These are phyloP conservation scores for Thecophora atra DNA, from an alignment of 2,888 invertebrate species.

Conservation along the genomic window DNA sequence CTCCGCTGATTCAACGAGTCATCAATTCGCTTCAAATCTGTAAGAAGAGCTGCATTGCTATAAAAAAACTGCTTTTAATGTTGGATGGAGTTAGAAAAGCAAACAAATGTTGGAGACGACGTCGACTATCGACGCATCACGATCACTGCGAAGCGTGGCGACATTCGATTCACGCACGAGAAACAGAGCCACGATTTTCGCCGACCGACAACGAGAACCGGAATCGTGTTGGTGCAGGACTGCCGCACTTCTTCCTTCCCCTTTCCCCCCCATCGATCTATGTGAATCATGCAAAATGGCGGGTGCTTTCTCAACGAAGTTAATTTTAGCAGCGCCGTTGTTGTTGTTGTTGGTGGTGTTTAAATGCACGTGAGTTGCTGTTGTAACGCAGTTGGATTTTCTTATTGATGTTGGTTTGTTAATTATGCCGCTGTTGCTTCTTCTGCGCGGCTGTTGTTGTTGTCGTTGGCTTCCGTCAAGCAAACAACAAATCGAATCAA, in stretches of 20 bases:
- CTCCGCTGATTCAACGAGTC: too few species aligned
- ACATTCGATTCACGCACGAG: background rate
- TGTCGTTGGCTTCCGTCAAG: too few species aligned
- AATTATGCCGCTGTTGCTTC: too few species aligned
- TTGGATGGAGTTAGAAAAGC: too few species aligned
- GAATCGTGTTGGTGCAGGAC: conserved; percentile 28
- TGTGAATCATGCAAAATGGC: background rate
- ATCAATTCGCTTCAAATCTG: too few species aligned
- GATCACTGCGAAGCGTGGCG: background rate
- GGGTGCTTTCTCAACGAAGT: conserved; percentile 12
- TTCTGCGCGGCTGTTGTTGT: too few species aligned
- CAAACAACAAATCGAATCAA: too few species aligned
- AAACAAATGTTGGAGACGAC: background rate
- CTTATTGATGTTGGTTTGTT: background rate
- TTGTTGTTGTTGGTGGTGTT: conserved; percentile 15
- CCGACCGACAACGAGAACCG: background rate
- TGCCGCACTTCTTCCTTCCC: conserved; percentile 13
- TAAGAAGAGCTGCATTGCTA: too few species aligned
- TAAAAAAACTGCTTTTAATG: too few species aligned
- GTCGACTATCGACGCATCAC: background rate
- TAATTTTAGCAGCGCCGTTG: background rate
- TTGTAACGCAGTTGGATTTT: too few species aligned
- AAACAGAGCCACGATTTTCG: background rate
- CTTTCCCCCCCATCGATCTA: conserved; percentile 11
- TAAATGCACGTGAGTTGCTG: too few species aligned